Evolutionary conservation across 2,888 invertebrate genomes (phyloP).

Genomic region (Xanthostigma xanthostigma): DNA sequence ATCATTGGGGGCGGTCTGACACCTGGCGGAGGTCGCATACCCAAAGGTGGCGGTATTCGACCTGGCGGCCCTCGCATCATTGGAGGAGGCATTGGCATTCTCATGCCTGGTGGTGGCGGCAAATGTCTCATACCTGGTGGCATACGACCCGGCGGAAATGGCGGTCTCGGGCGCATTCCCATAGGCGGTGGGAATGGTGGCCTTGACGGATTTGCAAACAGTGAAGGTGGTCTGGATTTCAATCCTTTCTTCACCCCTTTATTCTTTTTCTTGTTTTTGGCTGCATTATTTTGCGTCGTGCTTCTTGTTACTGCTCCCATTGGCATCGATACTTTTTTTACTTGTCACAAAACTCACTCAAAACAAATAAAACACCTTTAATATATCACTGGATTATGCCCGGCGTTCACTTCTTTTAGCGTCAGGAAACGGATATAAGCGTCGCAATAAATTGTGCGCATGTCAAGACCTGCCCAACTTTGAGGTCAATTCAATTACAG

Average conservation of each 20-base stretch:
- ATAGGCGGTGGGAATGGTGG: conserved; percentile 6
- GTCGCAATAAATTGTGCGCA: no score
- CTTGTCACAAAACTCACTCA: no score
- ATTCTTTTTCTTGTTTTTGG: not conserved
- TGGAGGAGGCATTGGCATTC: conserved; percentile 12
- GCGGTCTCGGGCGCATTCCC: conserved; percentile 19
- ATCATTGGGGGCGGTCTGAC: conserved; percentile 10
- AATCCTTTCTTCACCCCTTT: conserved; percentile 3
- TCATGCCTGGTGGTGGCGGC: conserved; percentile 11
- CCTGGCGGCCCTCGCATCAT: conserved; percentile 13
- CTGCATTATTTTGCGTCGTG: conserved; percentile 1
- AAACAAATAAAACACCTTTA: no score
- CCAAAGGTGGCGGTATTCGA: conserved; percentile 14
- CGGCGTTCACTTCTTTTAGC: no score
- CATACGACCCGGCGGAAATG: conserved; percentile 15
- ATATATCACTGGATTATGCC: no score
- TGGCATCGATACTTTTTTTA: not conserved
- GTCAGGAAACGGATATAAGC: no score
- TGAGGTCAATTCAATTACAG: no score
- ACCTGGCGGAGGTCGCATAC: conserved; percentile 19
- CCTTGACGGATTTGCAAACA: conserved; percentile 5
- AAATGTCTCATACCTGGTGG: conserved; percentile 12
- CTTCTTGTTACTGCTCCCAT: conserved; percentile 5
- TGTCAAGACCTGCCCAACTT: no score
- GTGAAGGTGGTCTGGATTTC: conserved; percentile 4